phyloP scores from a whole-genome alignment of 2,113 vertebrate species.

The Melozone crissalis region DNA sequence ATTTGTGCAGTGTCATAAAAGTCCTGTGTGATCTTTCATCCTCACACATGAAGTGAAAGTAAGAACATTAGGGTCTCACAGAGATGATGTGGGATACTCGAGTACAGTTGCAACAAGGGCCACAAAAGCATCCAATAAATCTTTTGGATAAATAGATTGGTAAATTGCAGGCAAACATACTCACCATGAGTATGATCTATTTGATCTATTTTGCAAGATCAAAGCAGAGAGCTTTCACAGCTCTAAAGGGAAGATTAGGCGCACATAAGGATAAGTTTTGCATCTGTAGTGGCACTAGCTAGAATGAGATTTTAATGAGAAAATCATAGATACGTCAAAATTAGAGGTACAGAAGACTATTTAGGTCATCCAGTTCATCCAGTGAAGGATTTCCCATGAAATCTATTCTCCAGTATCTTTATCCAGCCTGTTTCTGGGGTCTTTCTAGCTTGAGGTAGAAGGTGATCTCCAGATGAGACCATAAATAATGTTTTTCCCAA shows the following conservation, averaged over 20 bases:
- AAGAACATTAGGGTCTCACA: neutral
- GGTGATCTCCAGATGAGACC: neutral
- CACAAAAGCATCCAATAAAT: neutral
- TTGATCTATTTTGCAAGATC: neutral
- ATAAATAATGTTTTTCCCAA: neutral
- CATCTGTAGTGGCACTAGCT: neutral
- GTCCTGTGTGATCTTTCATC: neutral
- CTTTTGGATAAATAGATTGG: neutral
- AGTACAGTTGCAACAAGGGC: neutral
- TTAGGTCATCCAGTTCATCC: neutral
- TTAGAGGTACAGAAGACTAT: neutral
- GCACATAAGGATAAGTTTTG: neutral
- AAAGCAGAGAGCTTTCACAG: neutral
- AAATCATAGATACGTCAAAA: neutral
- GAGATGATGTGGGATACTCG: rapidly evolving
- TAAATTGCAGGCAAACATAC: neutral
- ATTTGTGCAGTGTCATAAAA: neutral
- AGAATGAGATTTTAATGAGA: neutral
- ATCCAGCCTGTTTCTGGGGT: neutral
- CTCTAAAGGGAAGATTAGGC: neutral
- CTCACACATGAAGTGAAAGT: neutral
- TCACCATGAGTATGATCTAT: neutral
- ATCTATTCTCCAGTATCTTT: neutral
- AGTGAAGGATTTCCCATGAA: neutral
- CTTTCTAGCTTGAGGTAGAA: neutral